These are phyloP conservation scores for Peromyscus eremicus DNA, from an alignment of 2,797 vertebrate genomes.

Conservation along the genomic window DNA sequence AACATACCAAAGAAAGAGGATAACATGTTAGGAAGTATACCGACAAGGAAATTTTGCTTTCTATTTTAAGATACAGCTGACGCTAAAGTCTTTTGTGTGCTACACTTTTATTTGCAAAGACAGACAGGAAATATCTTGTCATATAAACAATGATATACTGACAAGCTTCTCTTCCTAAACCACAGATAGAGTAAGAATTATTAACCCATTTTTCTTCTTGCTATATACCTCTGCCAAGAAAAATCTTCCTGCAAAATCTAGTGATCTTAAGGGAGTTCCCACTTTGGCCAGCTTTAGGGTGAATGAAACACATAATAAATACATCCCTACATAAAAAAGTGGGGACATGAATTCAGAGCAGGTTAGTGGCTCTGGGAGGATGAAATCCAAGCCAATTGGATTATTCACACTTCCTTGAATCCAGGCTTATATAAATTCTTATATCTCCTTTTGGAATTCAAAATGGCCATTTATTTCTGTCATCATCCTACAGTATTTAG, in stretches of 20 bases:
- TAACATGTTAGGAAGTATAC: background rate
- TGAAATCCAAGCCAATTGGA: background rate
- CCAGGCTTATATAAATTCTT: background rate
- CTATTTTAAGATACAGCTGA: background rate
- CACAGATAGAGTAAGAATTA: conserved; percentile 37
- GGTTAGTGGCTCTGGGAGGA: background rate
- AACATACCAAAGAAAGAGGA: background rate
- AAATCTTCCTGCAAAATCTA: background rate
- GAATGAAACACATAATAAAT: conserved; percentile 7
- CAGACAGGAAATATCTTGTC: conserved; percentile 16
- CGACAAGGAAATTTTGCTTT: conserved; percentile 17
- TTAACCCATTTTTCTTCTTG: conserved; percentile 31
- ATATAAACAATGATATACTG: conserved; percentile 32
- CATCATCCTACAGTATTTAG: background rate
- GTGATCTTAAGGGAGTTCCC: conserved; percentile 36
- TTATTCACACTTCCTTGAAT: background rate
- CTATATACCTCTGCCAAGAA: conserved; percentile 21
- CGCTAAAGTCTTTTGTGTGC: background rate
- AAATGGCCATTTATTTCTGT: background rate
- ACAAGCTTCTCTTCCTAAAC: background rate
- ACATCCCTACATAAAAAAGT: background rate
- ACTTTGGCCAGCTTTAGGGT: conserved; percentile 1
- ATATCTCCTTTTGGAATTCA: background rate
- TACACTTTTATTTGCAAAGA: background rate
- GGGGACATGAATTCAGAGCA: background rate